Base-by-base conservation (phyloP, 2,888 invertebrate species). In the Leptarthrus brevirostris region DNA sequence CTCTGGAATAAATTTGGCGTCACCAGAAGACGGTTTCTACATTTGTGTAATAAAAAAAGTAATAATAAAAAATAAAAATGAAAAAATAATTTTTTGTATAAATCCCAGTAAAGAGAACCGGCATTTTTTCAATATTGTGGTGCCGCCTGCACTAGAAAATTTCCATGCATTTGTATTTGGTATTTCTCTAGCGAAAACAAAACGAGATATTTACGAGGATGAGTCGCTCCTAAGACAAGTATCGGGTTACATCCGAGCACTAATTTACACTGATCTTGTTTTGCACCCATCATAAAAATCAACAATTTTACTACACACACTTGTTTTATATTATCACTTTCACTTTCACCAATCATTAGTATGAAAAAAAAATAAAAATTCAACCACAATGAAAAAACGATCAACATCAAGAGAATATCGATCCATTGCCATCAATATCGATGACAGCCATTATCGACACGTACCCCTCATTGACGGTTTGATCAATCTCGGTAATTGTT, bases 401-500 rank as follows among this genome's bases (percentile, higher is more conserved):
- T 49, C 3, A 20, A 20, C 49, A 49, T 18, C 6, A 54, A 26
- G 14, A 54, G 14, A 54, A n/a, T 14, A 24, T 44, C n/a, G 14
- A 52, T 53, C 49, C 53, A 52, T 5, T 58, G 24, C 30, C 12
- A 69, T 69, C 64, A 16, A 30, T 12, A 10, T 22, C 8, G 20
- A 16, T 34, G 22, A 54, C n/a, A 12, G 14, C 26, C 53, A 64
- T 44, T 53, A 89, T 87, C 91, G 88, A 88, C 92, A 93, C 94
- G 92, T 93, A 94, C 93, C 93, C 94, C 90, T 87, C 90, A 85
- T 89, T 88, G 79, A 86, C 87, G 85, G 87, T 87, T 85, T 89
- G 88, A 81, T 91, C 91, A 84, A 93, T 86, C 87, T 94, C 93
- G 81, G 92, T 93, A 86, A 94, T 92, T 86, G 92, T 91, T 85